Evolutionary conservation across 2,888 invertebrate genomes (phyloP).

Genomic region (Panzeria rudis): DNA sequence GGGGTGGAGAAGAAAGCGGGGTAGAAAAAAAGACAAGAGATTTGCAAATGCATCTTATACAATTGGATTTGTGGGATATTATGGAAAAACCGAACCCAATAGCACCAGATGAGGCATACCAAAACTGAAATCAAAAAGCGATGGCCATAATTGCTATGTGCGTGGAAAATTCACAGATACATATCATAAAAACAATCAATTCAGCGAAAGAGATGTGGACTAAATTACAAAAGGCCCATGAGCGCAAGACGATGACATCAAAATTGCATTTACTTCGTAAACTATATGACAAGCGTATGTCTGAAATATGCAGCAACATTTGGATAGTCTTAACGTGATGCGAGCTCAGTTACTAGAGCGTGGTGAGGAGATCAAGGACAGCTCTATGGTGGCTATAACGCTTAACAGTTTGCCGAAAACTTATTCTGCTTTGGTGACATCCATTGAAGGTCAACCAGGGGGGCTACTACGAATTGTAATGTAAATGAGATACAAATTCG

Average conservation of each 20-base stretch:
- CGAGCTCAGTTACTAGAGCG: no score
- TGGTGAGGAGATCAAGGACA: no score
- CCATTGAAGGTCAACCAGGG: constrained; percentile 38
- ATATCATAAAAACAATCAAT: neutral
- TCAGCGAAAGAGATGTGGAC: constrained; percentile 17
- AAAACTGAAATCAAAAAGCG: neutral
- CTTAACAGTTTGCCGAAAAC: neutral
- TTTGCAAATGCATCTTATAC: constrained; percentile 26
- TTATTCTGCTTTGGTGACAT: constrained; percentile 7
- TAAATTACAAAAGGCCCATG: no score
- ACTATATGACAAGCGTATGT: neutral
- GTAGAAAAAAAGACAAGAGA: no score
- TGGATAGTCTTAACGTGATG: no score
- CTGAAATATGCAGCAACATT: no score
- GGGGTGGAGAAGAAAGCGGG: no score
- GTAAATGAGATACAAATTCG: no score
- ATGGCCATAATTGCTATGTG: constrained; percentile 13
- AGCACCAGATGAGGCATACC: neutral
- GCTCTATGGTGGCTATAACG: no score
- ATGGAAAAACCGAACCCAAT: constrained; percentile 9
- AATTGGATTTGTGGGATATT: constrained; percentile 27
- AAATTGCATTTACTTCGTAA: no score
- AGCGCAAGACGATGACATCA: no score
- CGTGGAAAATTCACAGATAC: neutral
- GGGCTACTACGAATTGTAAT: no score